phyloP scores from a whole-genome alignment of 2,888 invertebrate genomes.

The Cataglyphis albicans region DNA sequence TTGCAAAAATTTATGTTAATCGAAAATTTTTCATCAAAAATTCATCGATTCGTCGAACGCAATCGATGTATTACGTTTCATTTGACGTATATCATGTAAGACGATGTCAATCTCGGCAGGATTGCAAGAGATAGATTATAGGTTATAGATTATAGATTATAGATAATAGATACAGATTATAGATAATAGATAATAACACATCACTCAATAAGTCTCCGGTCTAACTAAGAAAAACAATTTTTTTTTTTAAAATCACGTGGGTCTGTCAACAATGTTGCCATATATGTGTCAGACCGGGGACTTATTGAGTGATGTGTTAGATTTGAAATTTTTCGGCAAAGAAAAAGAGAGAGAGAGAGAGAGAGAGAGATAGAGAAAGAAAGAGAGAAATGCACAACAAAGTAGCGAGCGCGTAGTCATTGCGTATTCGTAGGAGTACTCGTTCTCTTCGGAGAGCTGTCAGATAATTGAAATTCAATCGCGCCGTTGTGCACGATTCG shows the following conservation, averaged over 20 bases:
- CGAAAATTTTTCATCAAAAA: not conserved
- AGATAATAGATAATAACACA: no score
- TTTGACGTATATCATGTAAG: not conserved
- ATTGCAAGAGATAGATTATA: not conserved
- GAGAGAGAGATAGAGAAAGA: no score
- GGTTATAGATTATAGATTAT: no score
- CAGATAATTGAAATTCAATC: conserved; percentile 59
- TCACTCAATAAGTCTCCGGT: no score
- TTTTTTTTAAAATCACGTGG: no score
- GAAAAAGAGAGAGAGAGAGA: no score
- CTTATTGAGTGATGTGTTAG: no score
- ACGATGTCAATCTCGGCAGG: not conserved
- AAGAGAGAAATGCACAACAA: not conserved
- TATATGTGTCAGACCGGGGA: no score
- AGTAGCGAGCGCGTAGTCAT: not conserved
- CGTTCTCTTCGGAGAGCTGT: conserved; percentile 2
- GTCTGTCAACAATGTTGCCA: no score
- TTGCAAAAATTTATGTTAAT: not conserved
- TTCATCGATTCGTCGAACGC: no score
- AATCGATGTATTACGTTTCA: not conserved
- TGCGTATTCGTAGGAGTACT: not conserved
- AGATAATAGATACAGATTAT: no score
- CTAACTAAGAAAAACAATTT: no score
- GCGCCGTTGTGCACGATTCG: conserved; percentile 23
- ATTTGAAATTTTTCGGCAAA: not conserved